Evolutionary conservation across 2,113 vertebrate species (phyloP).

Genomic region (Amphiprion percula): DNA sequence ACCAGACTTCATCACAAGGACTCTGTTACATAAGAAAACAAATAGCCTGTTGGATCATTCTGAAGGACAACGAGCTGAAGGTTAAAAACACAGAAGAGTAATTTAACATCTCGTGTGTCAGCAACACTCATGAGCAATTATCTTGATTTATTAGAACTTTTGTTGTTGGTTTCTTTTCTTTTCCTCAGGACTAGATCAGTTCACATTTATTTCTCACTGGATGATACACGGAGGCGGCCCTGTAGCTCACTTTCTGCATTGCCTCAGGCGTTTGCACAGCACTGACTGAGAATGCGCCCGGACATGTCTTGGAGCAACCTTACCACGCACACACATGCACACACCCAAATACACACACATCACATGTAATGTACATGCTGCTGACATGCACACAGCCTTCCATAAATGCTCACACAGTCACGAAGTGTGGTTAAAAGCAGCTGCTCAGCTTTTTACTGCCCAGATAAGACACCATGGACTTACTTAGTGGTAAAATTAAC

Average conservation of each 20-base stretch:
- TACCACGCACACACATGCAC: constrained; percentile 15
- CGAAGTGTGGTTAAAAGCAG: constrained; percentile 25
- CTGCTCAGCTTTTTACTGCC: constrained; percentile 54
- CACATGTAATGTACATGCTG: constrained; percentile 1
- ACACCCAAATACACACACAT: constrained; percentile 9
- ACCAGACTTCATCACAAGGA: constrained; percentile 12
- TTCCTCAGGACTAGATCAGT: not conserved
- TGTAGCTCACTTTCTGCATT: constrained; percentile 8
- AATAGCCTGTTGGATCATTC: constrained; percentile 2
- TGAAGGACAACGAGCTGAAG: not conserved
- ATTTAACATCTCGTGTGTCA: not conserved
- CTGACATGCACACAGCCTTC: not conserved
- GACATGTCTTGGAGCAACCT: constrained; percentile 66
- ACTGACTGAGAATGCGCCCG: constrained; percentile 65
- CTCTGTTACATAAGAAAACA: constrained; percentile 31
- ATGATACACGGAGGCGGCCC: not conserved
- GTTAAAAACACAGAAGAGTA: not conserved
- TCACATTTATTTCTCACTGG: not conserved
- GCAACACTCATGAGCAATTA: not conserved
- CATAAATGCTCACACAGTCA: not conserved
- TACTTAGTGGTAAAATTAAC: constrained; percentile 16
- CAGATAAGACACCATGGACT: constrained; percentile 44
- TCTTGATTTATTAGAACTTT: not conserved
- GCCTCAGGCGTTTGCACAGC: constrained; percentile 23
- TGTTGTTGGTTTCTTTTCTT: not conserved